Evolutionary conservation across 1,140 invertebrate genomes (phyloP).

Genomic region (Temnothorax longispinosus): DNA sequence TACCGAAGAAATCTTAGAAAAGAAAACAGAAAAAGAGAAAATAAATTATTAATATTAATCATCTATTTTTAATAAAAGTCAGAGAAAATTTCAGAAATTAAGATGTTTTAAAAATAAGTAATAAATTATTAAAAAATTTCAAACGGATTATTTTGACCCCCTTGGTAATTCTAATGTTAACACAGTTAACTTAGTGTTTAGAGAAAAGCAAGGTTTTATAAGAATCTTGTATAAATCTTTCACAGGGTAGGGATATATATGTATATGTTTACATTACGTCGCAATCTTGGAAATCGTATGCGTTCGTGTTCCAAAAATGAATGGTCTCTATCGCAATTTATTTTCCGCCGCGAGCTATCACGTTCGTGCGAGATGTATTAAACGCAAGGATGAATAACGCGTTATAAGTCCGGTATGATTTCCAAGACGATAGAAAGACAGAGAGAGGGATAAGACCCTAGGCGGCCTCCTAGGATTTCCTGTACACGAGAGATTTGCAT

Average conservation of each 20-base stretch:
- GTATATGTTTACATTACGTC: background rate
- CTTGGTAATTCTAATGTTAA: too few species aligned
- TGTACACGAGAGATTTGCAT: constrained; percentile 83
- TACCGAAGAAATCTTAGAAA: too few species aligned
- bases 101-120: too few species aligned
- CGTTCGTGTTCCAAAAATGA: constrained; percentile 15
- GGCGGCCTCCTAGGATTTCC: constrained; percentile 76
- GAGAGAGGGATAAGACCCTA: constrained; percentile 39
- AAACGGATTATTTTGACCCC: too few species aligned
- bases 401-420: constrained; percentile 38
- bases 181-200: background rate
- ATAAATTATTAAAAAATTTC: too few species aligned
- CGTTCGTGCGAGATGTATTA: constrained; percentile 57
- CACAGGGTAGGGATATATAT: background rate
- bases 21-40: too few species aligned
- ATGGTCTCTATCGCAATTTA: constrained; percentile 30
- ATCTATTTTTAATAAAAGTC: too few species aligned
- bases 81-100: too few species aligned
- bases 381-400: constrained; percentile 50
- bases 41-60: too few species aligned
- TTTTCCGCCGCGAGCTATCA: constrained; percentile 40
- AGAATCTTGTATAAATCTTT: background rate
- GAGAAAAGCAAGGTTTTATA: background rate
- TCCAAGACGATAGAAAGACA: constrained; percentile 23
- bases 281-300: constrained; percentile 13